Evolutionary conservation across 2,888 invertebrate genomes (phyloP), one percentile per base, ranked within the genome.

Genomic region (Itoplectis maculator): DNA sequence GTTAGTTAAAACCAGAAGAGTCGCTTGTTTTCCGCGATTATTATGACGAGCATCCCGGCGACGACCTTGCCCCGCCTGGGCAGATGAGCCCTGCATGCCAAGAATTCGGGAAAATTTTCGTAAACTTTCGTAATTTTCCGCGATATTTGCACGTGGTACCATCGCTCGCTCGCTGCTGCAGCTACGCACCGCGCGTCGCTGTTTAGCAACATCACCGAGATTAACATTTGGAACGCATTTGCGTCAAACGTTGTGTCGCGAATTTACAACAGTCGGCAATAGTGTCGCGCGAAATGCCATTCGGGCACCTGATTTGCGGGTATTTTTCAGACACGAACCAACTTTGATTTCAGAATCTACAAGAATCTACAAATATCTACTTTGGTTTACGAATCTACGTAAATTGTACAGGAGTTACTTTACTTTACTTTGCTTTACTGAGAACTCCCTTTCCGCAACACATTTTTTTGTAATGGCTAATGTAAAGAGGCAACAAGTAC

Each of bases 81-180:
- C 70, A 15, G 42, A 2, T n/a, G n/a, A n/a, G 13, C 15, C 29
- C n/a, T 15, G 20, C 37, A 15, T 82, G 82, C 82, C 79, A 82
- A 82, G 72, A 82, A 66, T 56, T 29, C 56, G n/a, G 66, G 56
- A 75, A 66, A 68, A 66, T 66, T 72, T 69, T 54, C 69, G 56
- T 72, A 20, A 79, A 70, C 61, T 72, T 75, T 75, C 75, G 75
- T 76, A 47, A 72, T 76, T 47, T 47, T 45, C 49, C 65, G 49
- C 65, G 69, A 54, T 56, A 59, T 72, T 70, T 68, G 54, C 59
- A 66, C 37, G 45, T 54, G 54, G 54, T 23, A 23, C 6, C 23
- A 2, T 23, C 23, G 6, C 54, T 13, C 51, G 9, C 20, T 20
- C 6, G n/a, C n/a, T n/a, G n/a, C n/a, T n/a, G n/a, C n/a, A 51